A percentile compares a stretch with the other conserved stretches of the same genome.
Evolutionary conservation across 1,140 invertebrate genomes (phyloP).

Genomic region (Radopholus similis): DNA sequence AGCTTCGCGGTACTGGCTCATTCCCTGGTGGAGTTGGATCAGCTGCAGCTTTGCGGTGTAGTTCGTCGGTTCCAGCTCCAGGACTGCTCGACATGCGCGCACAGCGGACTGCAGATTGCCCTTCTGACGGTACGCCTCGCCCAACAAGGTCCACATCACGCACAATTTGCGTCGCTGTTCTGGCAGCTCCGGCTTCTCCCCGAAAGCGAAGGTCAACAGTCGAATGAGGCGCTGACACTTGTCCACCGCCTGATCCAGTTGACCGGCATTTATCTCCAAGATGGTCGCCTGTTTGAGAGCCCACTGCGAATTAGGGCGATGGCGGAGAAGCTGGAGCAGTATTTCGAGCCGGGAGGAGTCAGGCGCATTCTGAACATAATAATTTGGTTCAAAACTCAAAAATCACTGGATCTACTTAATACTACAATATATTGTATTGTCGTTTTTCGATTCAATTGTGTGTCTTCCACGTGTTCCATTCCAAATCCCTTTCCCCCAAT

Average conservation of each 20-base stretch:
- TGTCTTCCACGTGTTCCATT: too few relatives aligned
- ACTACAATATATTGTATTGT: too few relatives aligned
- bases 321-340: slow-evolving; percentile 1
- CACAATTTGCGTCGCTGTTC: slow-evolving; percentile 16
- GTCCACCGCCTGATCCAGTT: slow-evolving; percentile 34
- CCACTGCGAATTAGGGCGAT: slow-evolving; percentile 29
- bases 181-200: neutral
- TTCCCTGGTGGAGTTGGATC: slow-evolving; percentile 35
- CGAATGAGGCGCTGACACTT: slow-evolving; percentile 38
- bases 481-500: neutral
- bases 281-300: slow-evolving; percentile 33
- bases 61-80: slow-evolving; percentile 33
- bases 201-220: slow-evolving; percentile 1
- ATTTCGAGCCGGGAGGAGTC: neutral
- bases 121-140: slow-evolving; percentile 42
- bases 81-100: slow-evolving; percentile 25
- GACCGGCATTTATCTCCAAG: slow-evolving; percentile 27
- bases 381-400: too few relatives aligned
- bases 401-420: too few relatives aligned
- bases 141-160: slow-evolving; percentile 29
- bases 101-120: slow-evolving; percentile 44
- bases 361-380: slow-evolving; percentile 16
- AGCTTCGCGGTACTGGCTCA: slow-evolving; percentile 42
- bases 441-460: too few relatives aligned
- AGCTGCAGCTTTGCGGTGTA: slow-evolving; percentile 29